These are phyloP conservation scores for Tetragnatha versicolor DNA, from an alignment of 1,140 invertebrate genomes.

Conservation along the genomic window DNA sequence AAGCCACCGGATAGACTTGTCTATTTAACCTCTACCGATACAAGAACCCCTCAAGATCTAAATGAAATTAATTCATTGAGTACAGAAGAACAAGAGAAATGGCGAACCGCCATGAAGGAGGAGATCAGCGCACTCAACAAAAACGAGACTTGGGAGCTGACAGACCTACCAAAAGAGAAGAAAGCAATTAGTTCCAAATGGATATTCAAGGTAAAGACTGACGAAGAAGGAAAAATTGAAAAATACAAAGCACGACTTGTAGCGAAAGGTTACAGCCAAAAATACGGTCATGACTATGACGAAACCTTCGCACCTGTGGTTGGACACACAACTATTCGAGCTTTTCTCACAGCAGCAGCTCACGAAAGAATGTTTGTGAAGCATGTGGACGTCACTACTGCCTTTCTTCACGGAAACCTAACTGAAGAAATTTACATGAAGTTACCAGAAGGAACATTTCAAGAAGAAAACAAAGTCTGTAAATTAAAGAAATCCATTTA, in stretches of 20 bases:
- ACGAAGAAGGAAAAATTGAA: conserved; percentile 26
- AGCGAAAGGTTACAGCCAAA: conserved; percentile 62
- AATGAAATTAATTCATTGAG: no score
- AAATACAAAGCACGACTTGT: conserved; percentile 64
- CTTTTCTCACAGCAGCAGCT: conserved; percentile 59
- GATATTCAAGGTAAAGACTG: conserved; percentile 45
- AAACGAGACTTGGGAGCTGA: conserved; percentile 4
- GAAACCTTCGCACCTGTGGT: conserved; percentile 63
- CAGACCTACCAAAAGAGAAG: neutral
- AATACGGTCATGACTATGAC: conserved; percentile 58
- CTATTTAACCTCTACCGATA: no score
- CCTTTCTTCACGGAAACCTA: conserved; percentile 63
- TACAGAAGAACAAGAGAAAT: neutral
- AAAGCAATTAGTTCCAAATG: conserved; percentile 23
- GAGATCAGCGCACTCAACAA: neutral
- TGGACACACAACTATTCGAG: conserved; percentile 58
- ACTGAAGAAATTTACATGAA: conserved; percentile 63
- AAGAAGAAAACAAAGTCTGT: conserved; percentile 2
- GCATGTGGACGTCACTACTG: conserved; percentile 63
- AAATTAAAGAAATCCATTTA: conserved; percentile 13
- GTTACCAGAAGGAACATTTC: conserved; percentile 58
- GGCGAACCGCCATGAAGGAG: neutral
- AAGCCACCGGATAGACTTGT: no score
- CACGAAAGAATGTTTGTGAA: conserved; percentile 57
- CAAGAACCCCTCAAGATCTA: no score